Base-by-base conservation (phyloP, 2,888 invertebrate genomes). In the Dioctria linearis region DNA sequence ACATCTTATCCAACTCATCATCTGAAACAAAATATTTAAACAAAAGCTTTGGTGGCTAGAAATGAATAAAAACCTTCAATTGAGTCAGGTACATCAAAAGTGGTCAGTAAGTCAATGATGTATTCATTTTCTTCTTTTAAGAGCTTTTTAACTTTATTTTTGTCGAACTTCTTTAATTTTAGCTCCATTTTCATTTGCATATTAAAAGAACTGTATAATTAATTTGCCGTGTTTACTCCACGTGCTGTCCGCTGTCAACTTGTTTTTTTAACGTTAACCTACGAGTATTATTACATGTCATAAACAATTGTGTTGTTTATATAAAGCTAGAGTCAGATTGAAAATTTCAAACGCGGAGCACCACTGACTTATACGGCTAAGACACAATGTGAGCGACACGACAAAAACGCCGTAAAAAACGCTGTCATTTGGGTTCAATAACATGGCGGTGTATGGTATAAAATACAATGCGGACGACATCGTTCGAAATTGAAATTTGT, bases 71-170 rank as follows among this genome's bases (percentile, higher is more conserved):
- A 84, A 88, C 88, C 87, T 82, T 88, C 87, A 2, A 85, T 82
- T 0, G 87, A 85, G 82, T 89, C 88, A 1, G 89, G 89, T 0
- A 89, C 87, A 80, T 87, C 86, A 67, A 86, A 86, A 9, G 82
- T 86, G 65, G 85, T 84, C 63, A 89, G 82, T 57, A 88, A 79
- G 81, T 87, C 84, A 59, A 85, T 67, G 3, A 88, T 87, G 49
- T 84, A 85, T 25, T 86, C 85, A 82, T 85, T 86, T 83, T 87
- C 86, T 9, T 81, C 61, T 54, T 83, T 80, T 1, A 85, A 61
- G 5, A 84, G 42, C 40, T 82, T 81, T 39, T 78, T 82, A 13
- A 84, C 69, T 73, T 83, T 79, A 6, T 80, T 82, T 42, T 81
- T 82, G 79, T 83, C 82, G 67, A 79, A 81, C 54, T 83, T 82